Base-by-base conservation (phyloP, 2,888 invertebrate species). In the Pristionchus fissidentatus region DNA sequence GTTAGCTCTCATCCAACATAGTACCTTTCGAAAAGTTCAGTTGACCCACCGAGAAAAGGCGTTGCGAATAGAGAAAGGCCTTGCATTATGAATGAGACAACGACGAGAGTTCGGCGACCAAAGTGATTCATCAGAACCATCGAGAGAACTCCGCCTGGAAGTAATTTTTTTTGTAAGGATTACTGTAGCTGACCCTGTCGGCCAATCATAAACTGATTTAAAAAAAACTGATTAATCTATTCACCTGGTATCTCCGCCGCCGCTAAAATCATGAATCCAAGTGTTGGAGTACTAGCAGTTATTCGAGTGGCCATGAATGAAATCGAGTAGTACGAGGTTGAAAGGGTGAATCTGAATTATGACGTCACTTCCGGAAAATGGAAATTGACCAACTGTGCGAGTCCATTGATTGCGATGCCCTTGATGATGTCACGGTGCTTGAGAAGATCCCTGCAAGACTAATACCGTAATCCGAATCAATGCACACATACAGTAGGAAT, bases 281-380 rank as follows among this genome's bases (percentile, higher is more conserved):
- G n/a, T 4, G 55, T 57, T 0, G 43, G 19, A 29, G 38, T 3
- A n/a, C 26, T 46, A 2, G 8, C 19, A 3, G 80, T 81, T 43
- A 81, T 43, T 13, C 29, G 80, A 46, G 26, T 81, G 10, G 80
- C 5, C 62, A 62, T 81, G 62, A 81, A 81, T 0, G 62, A 60
- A 32, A 81, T 62, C 29, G 80, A 81, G 46, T 62, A 81, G 62
- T 62, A 62, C 26, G 46, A 10, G 22, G 52, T 43, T 2, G 80
- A 62, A 29, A 81, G 80, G 10, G 80, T 46, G 62, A 81, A 81
- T 81, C 80, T 81, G 19, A 15, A 49, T 8, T 15, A 26, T n/a
- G 35, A 57, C 35, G 57, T 79, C 41, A 46, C 22, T 29, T 29
- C 49, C 26, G n/a, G 29, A 49, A 78, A n/a, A 35, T 49, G 13